These are phyloP conservation scores for Excalfactoria chinensis DNA, from an alignment of 2,113 vertebrate species.

Conservation along the genomic window DNA sequence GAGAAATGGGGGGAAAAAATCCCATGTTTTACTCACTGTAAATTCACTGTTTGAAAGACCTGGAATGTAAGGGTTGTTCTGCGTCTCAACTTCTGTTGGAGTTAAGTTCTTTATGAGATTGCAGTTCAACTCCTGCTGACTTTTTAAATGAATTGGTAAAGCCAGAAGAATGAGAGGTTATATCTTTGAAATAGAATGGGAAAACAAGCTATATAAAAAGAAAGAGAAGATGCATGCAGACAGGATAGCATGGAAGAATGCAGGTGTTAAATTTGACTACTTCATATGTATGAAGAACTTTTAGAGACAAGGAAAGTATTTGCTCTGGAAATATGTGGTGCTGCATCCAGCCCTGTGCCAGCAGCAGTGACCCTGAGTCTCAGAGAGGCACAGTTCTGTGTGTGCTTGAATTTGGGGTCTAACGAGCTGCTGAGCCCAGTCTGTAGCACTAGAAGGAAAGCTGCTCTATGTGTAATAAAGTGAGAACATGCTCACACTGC, in stretches of 20 bases:
- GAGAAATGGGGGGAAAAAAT: not conserved
- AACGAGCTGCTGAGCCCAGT: not conserved
- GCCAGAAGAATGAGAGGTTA: not conserved
- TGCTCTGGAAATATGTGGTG: not conserved
- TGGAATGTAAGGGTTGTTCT: not conserved
- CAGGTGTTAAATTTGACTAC: not conserved
- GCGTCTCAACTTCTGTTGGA: not conserved
- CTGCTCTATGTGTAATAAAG: not conserved
- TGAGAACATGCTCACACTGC: not conserved
- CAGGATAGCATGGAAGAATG: not conserved
- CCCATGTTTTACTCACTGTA: not conserved
- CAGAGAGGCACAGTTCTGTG: not conserved
- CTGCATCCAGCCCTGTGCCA: not conserved
- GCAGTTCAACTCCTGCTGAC: not conserved
- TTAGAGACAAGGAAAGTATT: not conserved
- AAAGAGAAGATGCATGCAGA: not conserved
- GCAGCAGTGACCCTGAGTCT: not conserved
- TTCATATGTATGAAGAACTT: fast-evolving
- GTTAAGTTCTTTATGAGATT: not conserved
- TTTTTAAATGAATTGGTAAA: conserved; percentile 2
- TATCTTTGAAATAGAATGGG: not conserved
- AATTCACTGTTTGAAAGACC: not conserved
- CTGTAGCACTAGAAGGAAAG: not conserved
- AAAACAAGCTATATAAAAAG: not conserved
- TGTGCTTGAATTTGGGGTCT: not conserved